Percentiles rank a stretch among this genome's conserved stretches.
Evolutionary conservation across 2,797 vertebrate genomes (phyloP).

Genomic region (Phalloptychus januarius): DNA sequence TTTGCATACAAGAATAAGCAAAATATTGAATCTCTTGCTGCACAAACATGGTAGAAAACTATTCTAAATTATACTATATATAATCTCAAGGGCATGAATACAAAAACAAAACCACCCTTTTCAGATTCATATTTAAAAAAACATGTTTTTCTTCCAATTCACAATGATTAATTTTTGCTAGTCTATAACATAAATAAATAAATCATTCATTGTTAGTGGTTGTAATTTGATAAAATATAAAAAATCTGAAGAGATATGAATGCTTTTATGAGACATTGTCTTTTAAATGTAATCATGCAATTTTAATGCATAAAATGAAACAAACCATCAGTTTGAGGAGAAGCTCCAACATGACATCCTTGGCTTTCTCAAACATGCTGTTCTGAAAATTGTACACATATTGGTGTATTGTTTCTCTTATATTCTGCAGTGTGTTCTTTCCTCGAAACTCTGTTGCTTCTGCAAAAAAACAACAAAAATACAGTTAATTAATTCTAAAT

Average conservation of each 20-base stretch:
- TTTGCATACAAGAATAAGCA: not conserved
- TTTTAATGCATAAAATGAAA: not conserved
- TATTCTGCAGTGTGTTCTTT: fast-evolving
- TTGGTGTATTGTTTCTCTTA: not conserved
- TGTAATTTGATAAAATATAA: not conserved
- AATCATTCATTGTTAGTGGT: not conserved
- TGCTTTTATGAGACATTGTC: not conserved
- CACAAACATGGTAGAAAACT: not conserved
- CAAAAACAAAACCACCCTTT: not conserved
- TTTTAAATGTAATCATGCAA: not conserved
- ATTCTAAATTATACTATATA: not conserved
- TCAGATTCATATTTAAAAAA: not conserved
- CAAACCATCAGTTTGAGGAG: constrained; percentile 36
- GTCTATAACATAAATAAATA: not conserved
- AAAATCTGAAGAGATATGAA: not conserved
- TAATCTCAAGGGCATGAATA: not conserved
- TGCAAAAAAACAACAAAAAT: constrained; percentile 7
- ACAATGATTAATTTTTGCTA: not conserved
- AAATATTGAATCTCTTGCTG: not conserved
- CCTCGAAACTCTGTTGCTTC: not conserved
- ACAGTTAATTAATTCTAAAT: not conserved
- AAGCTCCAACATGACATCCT: not conserved
- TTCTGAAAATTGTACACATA: constrained; percentile 11
- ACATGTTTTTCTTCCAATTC: not conserved
- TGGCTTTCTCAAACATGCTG: constrained; percentile 39